Evolutionary conservation across 1,140 invertebrate species (phyloP).

Genomic region (Ceratina calcarata): DNA sequence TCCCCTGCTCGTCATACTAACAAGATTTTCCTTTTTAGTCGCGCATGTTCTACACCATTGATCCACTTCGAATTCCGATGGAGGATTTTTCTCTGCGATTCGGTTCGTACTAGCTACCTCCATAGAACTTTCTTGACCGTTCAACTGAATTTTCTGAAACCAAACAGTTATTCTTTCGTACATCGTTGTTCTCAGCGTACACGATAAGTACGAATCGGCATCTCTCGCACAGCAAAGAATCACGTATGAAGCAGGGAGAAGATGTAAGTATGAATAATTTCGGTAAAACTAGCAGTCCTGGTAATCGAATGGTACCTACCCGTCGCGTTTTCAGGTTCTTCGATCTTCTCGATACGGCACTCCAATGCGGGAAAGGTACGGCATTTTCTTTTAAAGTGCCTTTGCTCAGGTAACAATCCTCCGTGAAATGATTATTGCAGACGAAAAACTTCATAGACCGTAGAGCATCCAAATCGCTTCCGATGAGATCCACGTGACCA

Average conservation of each 20-base stretch:
- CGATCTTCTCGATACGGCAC: constrained; percentile 2
- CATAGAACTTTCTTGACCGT: constrained; percentile 26
- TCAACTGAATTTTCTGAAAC: constrained; percentile 32
- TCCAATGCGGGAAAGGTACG: constrained; percentile 50
- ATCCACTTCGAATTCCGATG: constrained; percentile 32
- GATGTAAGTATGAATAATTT: no score
- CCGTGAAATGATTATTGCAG: constrained; percentile 50
- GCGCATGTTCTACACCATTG: constrained; percentile 57
- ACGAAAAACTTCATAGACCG: constrained; percentile 55
- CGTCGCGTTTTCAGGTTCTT: constrained; percentile 18
- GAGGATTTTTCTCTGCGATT: not conserved
- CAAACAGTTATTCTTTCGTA: not conserved
- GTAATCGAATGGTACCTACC: constrained; percentile 13
- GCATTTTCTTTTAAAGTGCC: constrained; percentile 54
- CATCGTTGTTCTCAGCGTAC: no score
- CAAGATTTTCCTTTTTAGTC: constrained; percentile 46
- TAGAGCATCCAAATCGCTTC: constrained; percentile 34
- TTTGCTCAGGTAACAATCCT: constrained; percentile 44
- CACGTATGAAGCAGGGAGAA: no score
- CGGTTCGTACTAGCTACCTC: not conserved
- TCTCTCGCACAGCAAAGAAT: no score
- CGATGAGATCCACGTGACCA: constrained; percentile 54
- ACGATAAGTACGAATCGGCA: no score
- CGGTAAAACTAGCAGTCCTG: not conserved
- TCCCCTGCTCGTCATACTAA: constrained; percentile 49